Evolutionary conservation across 2,113 vertebrate genomes (phyloP).

Genomic region (Neolamprologus cancellatus): DNA sequence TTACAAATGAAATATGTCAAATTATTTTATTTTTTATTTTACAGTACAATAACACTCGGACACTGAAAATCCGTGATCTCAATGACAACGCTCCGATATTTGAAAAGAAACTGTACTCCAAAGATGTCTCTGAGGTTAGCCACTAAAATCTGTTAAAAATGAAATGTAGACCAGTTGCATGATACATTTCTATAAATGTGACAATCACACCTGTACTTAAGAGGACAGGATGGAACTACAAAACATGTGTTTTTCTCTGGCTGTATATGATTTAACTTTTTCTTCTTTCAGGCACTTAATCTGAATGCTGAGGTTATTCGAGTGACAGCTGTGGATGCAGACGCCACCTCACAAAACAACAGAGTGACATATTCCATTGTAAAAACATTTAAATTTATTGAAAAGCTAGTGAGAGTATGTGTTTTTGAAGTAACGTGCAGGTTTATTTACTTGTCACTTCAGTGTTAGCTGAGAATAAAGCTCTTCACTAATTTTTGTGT

Average conservation of each 20-base stretch:
- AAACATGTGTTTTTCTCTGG: neutral
- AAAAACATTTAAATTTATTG: neutral
- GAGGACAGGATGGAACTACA: neutral
- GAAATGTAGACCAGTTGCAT: rapidly evolving
- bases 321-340: constrained; percentile 67
- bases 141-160: neutral
- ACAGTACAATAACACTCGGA: constrained; percentile 36
- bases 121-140: constrained; percentile 67
- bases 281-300: neutral
- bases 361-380: constrained; percentile 59
- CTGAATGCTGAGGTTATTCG: constrained; percentile 33
- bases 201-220: neutral
- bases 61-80: constrained; percentile 24
- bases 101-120: neutral
- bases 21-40: neutral
- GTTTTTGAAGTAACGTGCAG: neutral
- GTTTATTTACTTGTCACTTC: neutral
- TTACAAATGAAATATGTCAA: neutral
- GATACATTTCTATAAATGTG: neutral
- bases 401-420: neutral
- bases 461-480: neutral
- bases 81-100: constrained; percentile 73
- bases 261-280: neutral
- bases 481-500: neutral
- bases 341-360: constrained; percentile 36